Evolutionary conservation across 1,140 invertebrate genomes (phyloP), one percentile per base, ranked within the genome.

Genomic region (Drosophila dunni): DNA sequence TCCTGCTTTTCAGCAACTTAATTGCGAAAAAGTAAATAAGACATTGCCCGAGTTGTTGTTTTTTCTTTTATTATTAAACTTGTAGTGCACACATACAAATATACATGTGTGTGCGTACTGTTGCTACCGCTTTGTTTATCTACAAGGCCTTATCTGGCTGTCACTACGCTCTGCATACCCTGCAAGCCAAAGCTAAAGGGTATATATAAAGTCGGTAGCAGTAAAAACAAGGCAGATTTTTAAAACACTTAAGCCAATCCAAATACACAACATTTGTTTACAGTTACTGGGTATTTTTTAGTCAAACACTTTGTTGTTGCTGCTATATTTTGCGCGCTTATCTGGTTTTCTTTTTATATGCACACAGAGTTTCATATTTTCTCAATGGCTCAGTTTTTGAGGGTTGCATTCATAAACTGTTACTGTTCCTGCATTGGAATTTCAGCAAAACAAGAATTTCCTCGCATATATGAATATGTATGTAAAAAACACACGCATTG

Each of bases 261-360:
- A 36, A 13, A 13, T 15, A 11, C 15, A 17, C 11, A 20, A 13
- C 9, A 5, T 9, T 11, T 7, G 17, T 33, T 10, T 46, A 42
- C 44, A 34, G 57, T 10, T 38, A 42, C 44, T 42, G 57, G 51
- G 65, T 69, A 63, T 69, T 9, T 15, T 36, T 17, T 8, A 50
- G 48, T 54, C 36, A 40, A 29, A 45, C 29, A 45, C 15, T 11
- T 57, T 66, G 62, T 40, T 60, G 33, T 45, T 56, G 42, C 17
- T 67, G 64, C 46, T 72, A 67, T 72, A 67, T 79, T 84, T 85
- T 79, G 82, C 82, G 83, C 83, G 82, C 82, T 86, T 86, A 86
- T 86, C 82, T 88, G 50, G 24, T 29, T 29, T 29, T 69, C 42
- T 62, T 69, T 9, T 61, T 68, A 68, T 68, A 68, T 73, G 58